Base-by-base conservation (phyloP, 1,140 invertebrate species). In the Drosophila burlai region DNA sequence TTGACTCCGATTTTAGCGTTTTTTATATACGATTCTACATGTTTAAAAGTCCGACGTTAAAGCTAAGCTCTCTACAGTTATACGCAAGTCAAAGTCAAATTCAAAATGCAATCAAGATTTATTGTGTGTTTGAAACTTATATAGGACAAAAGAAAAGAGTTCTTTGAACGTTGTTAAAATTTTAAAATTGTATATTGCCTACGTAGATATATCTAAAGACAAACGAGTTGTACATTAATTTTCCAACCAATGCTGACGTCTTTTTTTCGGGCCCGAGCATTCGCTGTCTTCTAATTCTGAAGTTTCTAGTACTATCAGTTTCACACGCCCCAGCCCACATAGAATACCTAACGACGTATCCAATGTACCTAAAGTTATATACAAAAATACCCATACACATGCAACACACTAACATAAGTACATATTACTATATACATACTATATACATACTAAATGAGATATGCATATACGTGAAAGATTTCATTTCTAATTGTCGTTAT, bases 401-500 rank as follows among this genome's bases (percentile, higher is more conserved):
- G 66, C 43, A 76, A 76, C 61, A 59, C 71, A 61, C 73, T 66
- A 60, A 59, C 72, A 76, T 76, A 76, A 76, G 72, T 46, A 49
- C 50, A 76, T 65, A 85, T 49, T 57, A 67, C 38, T 63, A 77
- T 52, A 78, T 64, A 64, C 59, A 47, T 62, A 81, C 31, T 60
- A 63, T 55, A 54, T 62, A 76, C 38, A 81, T 45, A 57, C 38
- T 60, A 65, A 31, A 68, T 24, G 49, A 67, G 54, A 86, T 76
- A 71, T 78, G 67, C 76, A 85, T 68, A 82, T 75, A 81, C 57
- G 61, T 45, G 61, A 29, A 81, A 71, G 36, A 68, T 78, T 80
- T 82, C 52, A 91, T 80, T 77, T 86, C 71, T 86, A 81, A 83
- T 77, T 86, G 72, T 79, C 73, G 74, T 85, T 90, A 76, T 75